Base-by-base conservation (phyloP, 2,113 vertebrate species). In the Benitochromis conjunctus region DNA sequence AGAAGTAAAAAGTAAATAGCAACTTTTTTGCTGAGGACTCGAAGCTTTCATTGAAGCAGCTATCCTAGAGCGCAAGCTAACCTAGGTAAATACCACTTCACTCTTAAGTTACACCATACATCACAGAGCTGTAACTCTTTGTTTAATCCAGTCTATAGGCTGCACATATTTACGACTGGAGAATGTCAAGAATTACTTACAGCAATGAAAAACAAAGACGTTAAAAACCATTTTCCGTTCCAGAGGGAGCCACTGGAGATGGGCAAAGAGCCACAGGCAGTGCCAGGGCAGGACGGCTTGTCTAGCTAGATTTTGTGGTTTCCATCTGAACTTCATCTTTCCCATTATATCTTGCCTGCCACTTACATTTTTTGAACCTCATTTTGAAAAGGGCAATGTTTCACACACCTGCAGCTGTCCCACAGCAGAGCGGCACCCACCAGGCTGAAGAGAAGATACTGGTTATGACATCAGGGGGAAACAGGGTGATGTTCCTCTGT, bases 401-500 rank as follows among this genome's bases (percentile, higher is more conserved):
- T 69, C 10, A 90, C 85, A 34, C 95, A 99, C 98, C 98, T 96
- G 98, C 96, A 1, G 98, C 98, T 3, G 97, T 97, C 64, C 98
- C 98, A 91, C 98, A 99, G 94, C 98, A 98, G 2, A 97, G 97
- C 1, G 98, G 97, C 5, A 99, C 97, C 98, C 98, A 99, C 98
- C 98, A 99, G 19, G 97, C 97, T 2, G 98, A 98, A 78, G 98
- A 98, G 94, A 99, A 98, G 94, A 99, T 97, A 92, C 98, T 98
- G 86, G 97, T 97, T 90, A 99, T 97, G 91, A 99, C 98, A 5
- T 98, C 98, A 1, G 98, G 98, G 79, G 98, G 98, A 84, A 99
- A 99, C n/a, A 99, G 97, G 1, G 98, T 99, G 93, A 99, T 97
- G 0, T 99, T 98, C 60, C 98, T 97, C 95, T 99, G 98, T 89